Evolutionary conservation across 2,888 invertebrate species (phyloP), one percentile per base, ranked within the genome.

Genomic region (Microctonus aethiopoides): DNA sequence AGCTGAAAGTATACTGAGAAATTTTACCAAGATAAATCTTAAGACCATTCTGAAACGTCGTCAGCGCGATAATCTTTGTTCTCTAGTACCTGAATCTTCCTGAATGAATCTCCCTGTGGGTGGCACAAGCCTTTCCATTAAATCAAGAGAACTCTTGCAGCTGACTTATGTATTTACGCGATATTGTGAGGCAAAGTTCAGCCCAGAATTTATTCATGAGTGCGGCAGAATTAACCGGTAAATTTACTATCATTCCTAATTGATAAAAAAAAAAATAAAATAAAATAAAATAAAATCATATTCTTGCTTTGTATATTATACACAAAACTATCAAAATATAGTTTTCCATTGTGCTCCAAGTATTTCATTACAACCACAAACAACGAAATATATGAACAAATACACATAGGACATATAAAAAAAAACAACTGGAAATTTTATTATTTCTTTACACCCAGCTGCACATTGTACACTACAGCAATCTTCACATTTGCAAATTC

Each of bases 21-120:
- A 74, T 61, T 71, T 60, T 39, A 61, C 26, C 57, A 59, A 62
- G 76, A 75, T 72, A 72, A 73, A 73, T 71, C 61, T 70, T 59
- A 60, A 51, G 62, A 57, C 36, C 51, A 46, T 32, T 51, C 51
- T 52, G 51, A 52, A 13, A 65, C 60, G 39, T 52, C 71, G 65
- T 54, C 73, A 39, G 70, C 67, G 67, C 68, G 71, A 72, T 69
- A 74, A 77, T 74, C 76, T 73, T 75, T 66, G 74, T 71, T 68
- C 70, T 68, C 69, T 61, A 59, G 70, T 69, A 57, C 67, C 68
- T 54, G 68, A 76, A 73, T 73, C 72, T 73, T 71, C 76, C 72
- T 64, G 64, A 65, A 70, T 52, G 22, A 22, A 61, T 71, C 56
- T 63, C 56, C 9, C 26, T 51, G 57, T 46, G 41, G 57, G 59